phyloP scores from a whole-genome alignment of 2,888 invertebrate genomes.

The Sphaerophoria taeniata region DNA sequence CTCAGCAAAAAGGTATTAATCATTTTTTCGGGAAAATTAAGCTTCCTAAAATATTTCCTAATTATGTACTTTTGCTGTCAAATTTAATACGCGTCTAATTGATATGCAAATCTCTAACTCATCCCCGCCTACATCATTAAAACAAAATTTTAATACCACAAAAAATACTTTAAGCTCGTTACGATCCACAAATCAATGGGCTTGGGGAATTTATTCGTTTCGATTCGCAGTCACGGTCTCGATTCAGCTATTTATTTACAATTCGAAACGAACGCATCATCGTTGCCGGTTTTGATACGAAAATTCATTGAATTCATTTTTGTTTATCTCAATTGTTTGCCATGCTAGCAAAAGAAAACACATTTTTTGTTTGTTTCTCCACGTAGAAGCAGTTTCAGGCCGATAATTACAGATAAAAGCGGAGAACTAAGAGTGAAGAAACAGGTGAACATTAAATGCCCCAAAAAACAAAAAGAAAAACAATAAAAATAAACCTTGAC shows the following conservation, averaged over 20 bases:
- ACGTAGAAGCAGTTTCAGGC: slow-evolving; percentile 9
- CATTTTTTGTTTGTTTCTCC: background rate
- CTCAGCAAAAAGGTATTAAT: too few species aligned
- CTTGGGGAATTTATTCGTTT: slow-evolving; percentile 2
- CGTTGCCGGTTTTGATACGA: slow-evolving; percentile 5
- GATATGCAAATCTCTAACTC: slow-evolving; percentile 14
- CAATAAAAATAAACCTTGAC: slow-evolving; percentile 1
- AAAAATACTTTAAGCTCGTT: slow-evolving; percentile 33
- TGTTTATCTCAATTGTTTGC: slow-evolving; percentile 2
- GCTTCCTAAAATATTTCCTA: too few species aligned
- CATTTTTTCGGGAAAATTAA: too few species aligned
- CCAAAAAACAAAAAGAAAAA: background rate
- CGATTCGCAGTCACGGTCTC: slow-evolving; percentile 31
- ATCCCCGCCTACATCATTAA: slow-evolving; percentile 6
- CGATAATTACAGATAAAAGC: slow-evolving; percentile 26
- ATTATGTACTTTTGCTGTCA: slow-evolving; percentile 17
- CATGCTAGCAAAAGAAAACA: slow-evolving; percentile 3
- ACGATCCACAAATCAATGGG: slow-evolving; percentile 30
- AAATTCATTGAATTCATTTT: background rate
- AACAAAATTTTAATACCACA: slow-evolving; percentile 28
- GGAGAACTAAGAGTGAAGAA: background rate
- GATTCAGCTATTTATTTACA: slow-evolving; percentile 13
- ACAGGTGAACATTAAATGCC: slow-evolving; percentile 34
- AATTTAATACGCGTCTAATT: slow-evolving; percentile 26
- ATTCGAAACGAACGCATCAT: slow-evolving; percentile 24